phyloP scores from a whole-genome alignment of 1,140 invertebrate species.

The Cheumatopsyche charites region DNA sequence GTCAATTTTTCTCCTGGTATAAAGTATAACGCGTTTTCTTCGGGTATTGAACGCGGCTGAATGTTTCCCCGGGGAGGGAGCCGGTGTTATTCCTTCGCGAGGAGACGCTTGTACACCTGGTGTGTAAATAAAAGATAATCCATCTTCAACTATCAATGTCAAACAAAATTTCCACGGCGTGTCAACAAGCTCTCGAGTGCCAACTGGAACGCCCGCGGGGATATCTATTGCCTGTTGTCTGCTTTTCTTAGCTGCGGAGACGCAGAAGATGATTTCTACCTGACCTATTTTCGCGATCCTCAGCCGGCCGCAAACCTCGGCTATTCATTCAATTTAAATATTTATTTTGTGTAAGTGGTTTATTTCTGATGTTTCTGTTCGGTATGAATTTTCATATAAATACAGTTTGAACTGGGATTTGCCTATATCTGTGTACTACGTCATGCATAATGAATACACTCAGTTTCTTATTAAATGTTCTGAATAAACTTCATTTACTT shows the following conservation, averaged over 20 bases:
- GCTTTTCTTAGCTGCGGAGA: background rate
- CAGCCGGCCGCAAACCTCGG: too few species aligned
- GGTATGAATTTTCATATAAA: too few species aligned
- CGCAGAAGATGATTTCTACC: background rate
- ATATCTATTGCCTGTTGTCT: conserved; percentile 25
- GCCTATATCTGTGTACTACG: too few species aligned
- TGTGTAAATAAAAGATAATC: conserved; percentile 46
- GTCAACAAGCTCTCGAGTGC: conserved; percentile 35
- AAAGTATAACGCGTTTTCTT: conserved; percentile 8
- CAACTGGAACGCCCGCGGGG: conserved; percentile 17
- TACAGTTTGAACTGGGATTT: too few species aligned
- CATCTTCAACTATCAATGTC: conserved; percentile 45
- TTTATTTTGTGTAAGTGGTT: too few species aligned
- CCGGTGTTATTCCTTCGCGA: conserved; percentile 14
- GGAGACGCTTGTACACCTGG: conserved; percentile 36
- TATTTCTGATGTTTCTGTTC: too few species aligned
- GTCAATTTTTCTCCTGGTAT: conserved; percentile 1
- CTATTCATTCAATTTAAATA: background rate
- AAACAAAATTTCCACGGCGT: conserved; percentile 42
- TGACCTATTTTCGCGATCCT: too few species aligned
- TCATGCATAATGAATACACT: too few species aligned
- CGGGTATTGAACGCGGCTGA: background rate
- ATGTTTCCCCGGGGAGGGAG: background rate
- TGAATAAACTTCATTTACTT: too few species aligned
- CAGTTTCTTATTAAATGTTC: too few species aligned